Base-by-base conservation (phyloP, 2,113 vertebrate genomes). In the Chaetorhynchus papuensis region DNA sequence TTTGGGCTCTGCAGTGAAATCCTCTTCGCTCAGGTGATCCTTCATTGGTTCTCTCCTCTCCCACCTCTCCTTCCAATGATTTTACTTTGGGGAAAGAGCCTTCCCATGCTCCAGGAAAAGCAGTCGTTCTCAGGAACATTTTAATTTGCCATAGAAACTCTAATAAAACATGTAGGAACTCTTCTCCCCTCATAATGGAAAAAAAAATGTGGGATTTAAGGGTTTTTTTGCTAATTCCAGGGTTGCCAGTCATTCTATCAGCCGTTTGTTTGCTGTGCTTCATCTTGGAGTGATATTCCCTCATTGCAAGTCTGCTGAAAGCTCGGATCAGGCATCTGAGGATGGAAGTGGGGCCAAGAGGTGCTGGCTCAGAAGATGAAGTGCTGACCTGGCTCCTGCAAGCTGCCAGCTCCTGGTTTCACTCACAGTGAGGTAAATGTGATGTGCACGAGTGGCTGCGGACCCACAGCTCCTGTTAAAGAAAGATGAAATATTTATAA, bases 401-500 rank as follows among this genome's bases (percentile, higher is more conserved):
- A 20, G 20, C 9, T 79, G 56, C 26, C 52, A 45, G 71, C 17
- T 50, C 27, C 37, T 31, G 56, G 35, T 42, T 70, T 76, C 27
- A 7, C 42, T 59, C 63, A 39, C 76, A 45, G 9, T 2, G 5
- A 85, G 44, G 30, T n/a, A 59, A 59, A 83, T 1, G 10, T 8
- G 56, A n/a, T 2, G 4, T 17, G 57, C 49, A 12, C 6, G 20
- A 68, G 30, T 45, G 52, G 37, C 64, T 83, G 80, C 1, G 7
- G 37, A 21, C 7, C 50, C 24, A 8, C 31, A 31, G 44, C 4
- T 11, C 37, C 57, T 86, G 56, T 7, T 63, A 66, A 65, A 79
- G 80, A 66, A 33, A 53, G 12, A 63, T 83, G 21, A 89, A 87
- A 83, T 68, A 87, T 91, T 93, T 80, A 91, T 68, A 63, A 86